Conservation (phyloP, 2,888 invertebrate species). For the Chloroclysta siterata region DNA sequence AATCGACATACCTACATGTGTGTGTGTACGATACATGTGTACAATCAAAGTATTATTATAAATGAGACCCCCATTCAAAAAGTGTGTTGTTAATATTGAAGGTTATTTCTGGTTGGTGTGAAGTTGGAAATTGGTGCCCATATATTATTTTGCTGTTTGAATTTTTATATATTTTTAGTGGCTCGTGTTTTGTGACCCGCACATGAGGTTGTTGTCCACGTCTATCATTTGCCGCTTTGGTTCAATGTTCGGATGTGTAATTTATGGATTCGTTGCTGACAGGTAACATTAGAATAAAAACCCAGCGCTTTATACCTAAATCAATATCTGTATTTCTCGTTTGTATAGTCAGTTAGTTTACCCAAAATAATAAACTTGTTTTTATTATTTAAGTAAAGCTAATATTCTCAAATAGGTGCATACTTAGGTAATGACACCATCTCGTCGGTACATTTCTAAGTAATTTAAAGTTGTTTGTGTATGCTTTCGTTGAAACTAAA, state of each 20-base stretch:
- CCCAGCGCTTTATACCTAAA: background rate
- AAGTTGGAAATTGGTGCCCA: no score
- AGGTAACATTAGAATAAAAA: slow-evolving; percentile 51
- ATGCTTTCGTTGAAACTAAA: background rate
- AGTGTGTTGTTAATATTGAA: no score
- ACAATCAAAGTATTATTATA: no score
- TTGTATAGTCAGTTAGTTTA: no score
- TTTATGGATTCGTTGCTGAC: slow-evolving; percentile 71
- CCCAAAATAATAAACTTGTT: no score
- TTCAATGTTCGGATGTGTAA: slow-evolving; percentile 68
- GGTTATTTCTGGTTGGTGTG: no score
- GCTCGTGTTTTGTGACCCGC: slow-evolving; percentile 69
- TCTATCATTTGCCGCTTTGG: slow-evolving; percentile 72
- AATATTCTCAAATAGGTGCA: background rate
- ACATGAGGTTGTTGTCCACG: slow-evolving; percentile 62
- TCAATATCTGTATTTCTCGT: background rate
- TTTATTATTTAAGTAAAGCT: background rate
- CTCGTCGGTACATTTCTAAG: background rate
- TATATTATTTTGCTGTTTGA: background rate
- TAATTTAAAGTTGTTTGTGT: background rate
- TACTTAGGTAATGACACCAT: slow-evolving; percentile 1
- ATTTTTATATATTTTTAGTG: slow-evolving; percentile 56
- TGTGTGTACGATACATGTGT: no score
- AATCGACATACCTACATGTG: no score
- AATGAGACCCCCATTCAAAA: no score